These are phyloP conservation scores for Cyprinella venusta DNA, from an alignment of 2,797 vertebrate genomes.

Conservation along the genomic window DNA sequence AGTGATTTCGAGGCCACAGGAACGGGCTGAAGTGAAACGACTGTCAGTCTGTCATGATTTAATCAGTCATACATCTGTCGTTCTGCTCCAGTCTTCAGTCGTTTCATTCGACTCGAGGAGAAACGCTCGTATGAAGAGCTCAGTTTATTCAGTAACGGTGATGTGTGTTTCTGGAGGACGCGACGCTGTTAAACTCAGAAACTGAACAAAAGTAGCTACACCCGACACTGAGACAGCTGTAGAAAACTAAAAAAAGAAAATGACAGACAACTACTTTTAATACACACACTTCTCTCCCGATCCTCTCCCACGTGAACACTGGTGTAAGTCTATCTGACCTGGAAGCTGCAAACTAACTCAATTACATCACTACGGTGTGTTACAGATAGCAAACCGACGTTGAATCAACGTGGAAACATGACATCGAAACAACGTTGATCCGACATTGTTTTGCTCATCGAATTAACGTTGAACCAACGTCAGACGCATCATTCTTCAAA, in stretches of 20 bases:
- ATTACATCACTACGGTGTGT: background rate
- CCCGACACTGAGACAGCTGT: background rate
- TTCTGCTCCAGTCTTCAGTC: background rate
- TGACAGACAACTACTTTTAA: background rate
- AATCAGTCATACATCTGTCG: background rate
- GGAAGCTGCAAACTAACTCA: background rate
- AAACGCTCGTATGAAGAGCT: background rate
- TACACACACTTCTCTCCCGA: too few species aligned
- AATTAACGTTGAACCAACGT: too few species aligned
- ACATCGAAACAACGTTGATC: too few species aligned
- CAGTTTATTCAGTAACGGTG: background rate
- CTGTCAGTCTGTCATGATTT: slow-evolving; percentile 19
- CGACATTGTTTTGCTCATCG: too few species aligned
- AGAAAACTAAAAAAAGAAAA: background rate
- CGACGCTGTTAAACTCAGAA: background rate
- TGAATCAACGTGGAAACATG: too few species aligned
- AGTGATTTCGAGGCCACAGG: slow-evolving; percentile 38
- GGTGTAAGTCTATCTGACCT: background rate
- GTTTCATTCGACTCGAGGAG: background rate
- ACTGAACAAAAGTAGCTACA: too few species aligned
- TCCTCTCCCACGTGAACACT: background rate
- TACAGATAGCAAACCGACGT: too few species aligned
- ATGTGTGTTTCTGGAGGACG: background rate
- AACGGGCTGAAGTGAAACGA: slow-evolving; percentile 54
- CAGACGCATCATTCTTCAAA: too few species aligned